These are phyloP conservation scores for Chauna torquata DNA, from an alignment of 2,113 vertebrate species.

Conservation along the genomic window DNA sequence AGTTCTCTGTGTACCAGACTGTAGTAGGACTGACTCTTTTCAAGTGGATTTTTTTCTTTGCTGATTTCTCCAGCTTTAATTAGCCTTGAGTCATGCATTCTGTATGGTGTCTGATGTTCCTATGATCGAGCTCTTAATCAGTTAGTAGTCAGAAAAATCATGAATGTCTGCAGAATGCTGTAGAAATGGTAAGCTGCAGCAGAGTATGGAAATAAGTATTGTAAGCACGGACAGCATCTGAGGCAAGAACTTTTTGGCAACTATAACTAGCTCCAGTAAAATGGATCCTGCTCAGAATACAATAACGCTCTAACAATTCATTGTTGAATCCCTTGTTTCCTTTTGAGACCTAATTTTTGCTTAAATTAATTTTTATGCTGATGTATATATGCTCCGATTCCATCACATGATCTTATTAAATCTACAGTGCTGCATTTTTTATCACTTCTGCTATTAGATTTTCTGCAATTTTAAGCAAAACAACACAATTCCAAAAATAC, in stretches of 20 bases:
- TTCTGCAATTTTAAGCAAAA: constrained; percentile 71
- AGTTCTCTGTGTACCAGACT: background rate
- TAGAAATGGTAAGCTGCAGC: background rate
- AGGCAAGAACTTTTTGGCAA: constrained; percentile 68
- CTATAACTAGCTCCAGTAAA: constrained; percentile 47
- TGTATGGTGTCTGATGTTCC: background rate
- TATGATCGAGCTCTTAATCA: background rate
- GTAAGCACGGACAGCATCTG: constrained; percentile 54
- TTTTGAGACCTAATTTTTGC: constrained; percentile 49
- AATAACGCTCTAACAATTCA: constrained; percentile 33
- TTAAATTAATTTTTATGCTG: constrained; percentile 51
- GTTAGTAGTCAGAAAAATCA: background rate
- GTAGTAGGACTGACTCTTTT: background rate
- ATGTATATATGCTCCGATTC: background rate
- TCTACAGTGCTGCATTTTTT: constrained; percentile 67
- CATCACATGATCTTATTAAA: constrained; percentile 58
- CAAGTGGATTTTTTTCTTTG: background rate
- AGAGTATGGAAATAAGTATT: constrained; percentile 51
- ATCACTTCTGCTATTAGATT: constrained; percentile 61
- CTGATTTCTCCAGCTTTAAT: background rate
- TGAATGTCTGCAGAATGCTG: background rate
- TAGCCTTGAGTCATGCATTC: background rate
- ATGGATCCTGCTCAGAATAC: constrained; percentile 39
- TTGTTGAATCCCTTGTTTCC: constrained; percentile 6
- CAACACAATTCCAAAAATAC: constrained; percentile 78